Evolutionary conservation across 2,888 invertebrate genomes (phyloP).

Genomic region (Volucella zonaria): DNA sequence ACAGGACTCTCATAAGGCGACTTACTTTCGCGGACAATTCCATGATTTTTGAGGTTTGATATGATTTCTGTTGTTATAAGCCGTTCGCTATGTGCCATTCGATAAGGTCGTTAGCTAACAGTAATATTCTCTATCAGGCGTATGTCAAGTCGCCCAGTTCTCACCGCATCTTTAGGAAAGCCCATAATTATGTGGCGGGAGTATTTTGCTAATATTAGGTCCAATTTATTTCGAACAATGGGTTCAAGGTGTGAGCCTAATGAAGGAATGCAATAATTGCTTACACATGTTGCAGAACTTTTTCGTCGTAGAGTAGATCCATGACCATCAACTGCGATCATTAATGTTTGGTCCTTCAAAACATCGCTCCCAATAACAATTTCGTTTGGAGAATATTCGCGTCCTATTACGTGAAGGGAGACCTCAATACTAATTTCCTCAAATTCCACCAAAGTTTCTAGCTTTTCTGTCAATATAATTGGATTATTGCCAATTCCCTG

Average conservation of each 20-base stretch:
- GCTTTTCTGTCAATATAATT: constrained; percentile 3
- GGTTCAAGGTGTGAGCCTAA: too few relatives aligned
- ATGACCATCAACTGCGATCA: constrained; percentile 31
- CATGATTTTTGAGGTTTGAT: background rate
- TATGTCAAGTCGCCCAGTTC: constrained; percentile 1
- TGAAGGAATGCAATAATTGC: background rate
- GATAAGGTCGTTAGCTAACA: constrained; percentile 10
- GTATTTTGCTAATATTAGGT: too few relatives aligned
- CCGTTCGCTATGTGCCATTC: background rate
- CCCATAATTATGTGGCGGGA: too few relatives aligned
- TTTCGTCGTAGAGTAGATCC: constrained; percentile 31
- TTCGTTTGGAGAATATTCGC: background rate
- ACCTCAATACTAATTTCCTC: constrained; percentile 26
- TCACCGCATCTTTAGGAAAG: too few relatives aligned
- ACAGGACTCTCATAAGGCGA: constrained; percentile 9
- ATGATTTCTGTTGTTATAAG: too few relatives aligned
- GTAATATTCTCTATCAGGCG: constrained; percentile 8
- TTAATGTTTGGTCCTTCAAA: constrained; percentile 16
- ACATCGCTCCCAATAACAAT: too few relatives aligned
- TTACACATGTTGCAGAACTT: constrained; percentile 15
- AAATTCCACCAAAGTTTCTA: constrained; percentile 22
- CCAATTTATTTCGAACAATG: too few relatives aligned
- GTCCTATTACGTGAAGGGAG: constrained; percentile 6
- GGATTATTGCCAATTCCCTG: constrained; percentile 8
- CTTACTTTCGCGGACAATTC: background rate